These are phyloP conservation scores for Plumapathes pennacea DNA, from an alignment of 92 coral and sea anemone species.

Conservation along the genomic window DNA sequence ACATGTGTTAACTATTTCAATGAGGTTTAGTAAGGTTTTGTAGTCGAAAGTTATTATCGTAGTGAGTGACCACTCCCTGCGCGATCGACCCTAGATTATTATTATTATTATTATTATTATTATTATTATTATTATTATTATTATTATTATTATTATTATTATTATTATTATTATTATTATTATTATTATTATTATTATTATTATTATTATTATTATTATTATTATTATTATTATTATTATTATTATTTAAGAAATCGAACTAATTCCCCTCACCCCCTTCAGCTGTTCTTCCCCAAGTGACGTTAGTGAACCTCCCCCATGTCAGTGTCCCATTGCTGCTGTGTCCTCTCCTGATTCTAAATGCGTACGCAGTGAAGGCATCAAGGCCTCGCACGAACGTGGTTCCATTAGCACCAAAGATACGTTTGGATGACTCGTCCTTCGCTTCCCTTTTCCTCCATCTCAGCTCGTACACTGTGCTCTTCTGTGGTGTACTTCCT, in stretches of 20 bases:
- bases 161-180: too few relatives aligned
- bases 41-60: too few relatives aligned
- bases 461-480: slow-evolving; percentile 34
- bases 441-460: slow-evolving; percentile 23
- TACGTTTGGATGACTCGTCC: slow-evolving; percentile 30
- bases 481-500: slow-evolving; percentile 15
- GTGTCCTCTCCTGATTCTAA: slow-evolving; percentile 49
- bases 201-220: too few relatives aligned
- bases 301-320: slow-evolving; percentile 45
- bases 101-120: too few relatives aligned
- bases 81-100: too few relatives aligned
- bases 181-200: too few relatives aligned
- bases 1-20: too few relatives aligned
- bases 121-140: too few relatives aligned
- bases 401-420: slow-evolving; percentile 28
- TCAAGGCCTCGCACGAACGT: slow-evolving; percentile 21
- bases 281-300: slow-evolving; percentile 37
- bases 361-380: slow-evolving; percentile 34
- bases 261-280: slow-evolving; percentile 42
- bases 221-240: too few relatives aligned
- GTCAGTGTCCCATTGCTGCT: slow-evolving; percentile 26
- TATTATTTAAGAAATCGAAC: not conserved
- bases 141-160: too few relatives aligned
- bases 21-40: too few relatives aligned
- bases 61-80: too few relatives aligned